A percentile compares a stretch with the other conserved stretches of the same genome.
phyloP scores from a whole-genome alignment of 1,140 invertebrate genomes.

The Drosophila tropicalis region DNA sequence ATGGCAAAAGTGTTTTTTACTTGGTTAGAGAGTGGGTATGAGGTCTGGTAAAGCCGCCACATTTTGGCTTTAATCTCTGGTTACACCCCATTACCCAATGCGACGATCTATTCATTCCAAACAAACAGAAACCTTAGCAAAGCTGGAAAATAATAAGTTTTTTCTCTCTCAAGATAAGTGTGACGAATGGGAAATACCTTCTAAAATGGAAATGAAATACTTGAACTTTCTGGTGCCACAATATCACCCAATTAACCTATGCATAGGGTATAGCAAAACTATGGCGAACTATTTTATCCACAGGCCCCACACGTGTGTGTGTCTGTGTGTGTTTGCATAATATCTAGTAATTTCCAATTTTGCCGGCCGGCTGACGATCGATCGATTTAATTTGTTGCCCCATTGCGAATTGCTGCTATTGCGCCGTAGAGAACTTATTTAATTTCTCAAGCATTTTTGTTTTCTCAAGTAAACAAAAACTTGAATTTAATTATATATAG shows the following conservation, averaged over 20 bases:
- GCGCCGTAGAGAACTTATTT: slow-evolving; percentile 5
- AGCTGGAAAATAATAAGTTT: not conserved
- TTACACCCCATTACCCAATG: slow-evolving; percentile 7
- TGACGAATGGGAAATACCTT: too few relatives aligned
- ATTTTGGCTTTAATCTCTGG: slow-evolving; percentile 3
- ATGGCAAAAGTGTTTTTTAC: not conserved
- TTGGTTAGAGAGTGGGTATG: not conserved
- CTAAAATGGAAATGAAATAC: too few relatives aligned
- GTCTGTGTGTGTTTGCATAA: not conserved
- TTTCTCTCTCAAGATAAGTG: too few relatives aligned
- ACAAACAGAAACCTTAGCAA: slow-evolving; percentile 1
- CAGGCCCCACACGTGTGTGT: not conserved
- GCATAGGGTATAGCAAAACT: not conserved
- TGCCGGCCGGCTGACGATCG: slow-evolving; percentile 4
- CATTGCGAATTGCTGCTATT: slow-evolving; percentile 3
- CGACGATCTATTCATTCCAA: not conserved
- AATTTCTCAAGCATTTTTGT: not conserved
- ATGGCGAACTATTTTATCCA: slow-evolving; percentile 4
- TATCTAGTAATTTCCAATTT: slow-evolving; percentile 7
- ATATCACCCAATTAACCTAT: not conserved
- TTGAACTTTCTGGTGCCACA: not conserved
- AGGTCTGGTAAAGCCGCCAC: not conserved
- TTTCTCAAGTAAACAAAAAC: slow-evolving; percentile 8
- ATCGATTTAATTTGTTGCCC: slow-evolving; percentile 6
- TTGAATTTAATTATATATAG: slow-evolving; percentile 5